Base-by-base conservation (phyloP, 2,888 invertebrate species). In the Gortyna flavago region DNA sequence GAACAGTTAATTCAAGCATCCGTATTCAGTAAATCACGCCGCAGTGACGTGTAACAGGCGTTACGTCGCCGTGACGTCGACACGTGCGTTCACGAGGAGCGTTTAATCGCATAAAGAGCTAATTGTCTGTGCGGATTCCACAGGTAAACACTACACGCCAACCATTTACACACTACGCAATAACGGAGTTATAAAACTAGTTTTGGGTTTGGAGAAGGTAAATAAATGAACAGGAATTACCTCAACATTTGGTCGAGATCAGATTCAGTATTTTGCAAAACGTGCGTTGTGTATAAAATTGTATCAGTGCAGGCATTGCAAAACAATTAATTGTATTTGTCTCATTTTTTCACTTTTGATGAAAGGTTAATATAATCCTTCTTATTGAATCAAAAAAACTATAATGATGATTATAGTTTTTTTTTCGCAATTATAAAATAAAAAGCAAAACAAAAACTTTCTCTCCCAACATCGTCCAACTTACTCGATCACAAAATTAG, bases 61-160 rank as follows among this genome's bases (percentile, higher is more conserved):
- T 87, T 88, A 88, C 88, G 90, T 89, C 86, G 85, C 78, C 79
- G 85, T 85, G 85, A 83, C 85, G 90, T 92, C 92, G 92, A 93
- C 95, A 95, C 94, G 93, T 94, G 94, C 91, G 92, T 92, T 92
- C 91, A 90, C 85, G 88, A 83, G 84, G 89, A 89, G 91, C 91
- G 91, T 94, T 94, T 96, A 96, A 96, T 96, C 96, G 94, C 90
- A 94, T 95, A 94, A 94, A 94, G 94, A 94, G 96, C 94, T 96
- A 96, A 96, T 96, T 96, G 96, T 96, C 95, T 95, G 95, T 94
- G 86, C 93, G 95, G 94, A 96, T 95, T 94, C 95, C 95, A 92
- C 94, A 94, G 94, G 96, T 96, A 96, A 96, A 96, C 95, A 96
- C 93, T 93, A 94, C 94, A 92, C 90, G 89, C 89, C 89, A 79